phyloP scores from a whole-genome alignment of 2,113 vertebrate genomes.

The Meles meles region DNA sequence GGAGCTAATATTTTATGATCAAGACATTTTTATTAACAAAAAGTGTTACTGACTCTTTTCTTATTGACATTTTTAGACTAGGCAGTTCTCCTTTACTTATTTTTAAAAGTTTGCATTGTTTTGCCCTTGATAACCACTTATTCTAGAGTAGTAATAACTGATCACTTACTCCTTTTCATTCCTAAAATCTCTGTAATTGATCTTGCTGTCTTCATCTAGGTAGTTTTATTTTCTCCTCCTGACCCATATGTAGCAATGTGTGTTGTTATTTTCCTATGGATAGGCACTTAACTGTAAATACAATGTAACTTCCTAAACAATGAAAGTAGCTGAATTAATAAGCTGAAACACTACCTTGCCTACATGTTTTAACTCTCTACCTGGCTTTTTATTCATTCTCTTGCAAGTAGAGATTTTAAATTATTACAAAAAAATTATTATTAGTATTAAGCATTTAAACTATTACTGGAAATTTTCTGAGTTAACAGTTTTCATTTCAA shows the following conservation, averaged over 20 bases:
- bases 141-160: background rate
- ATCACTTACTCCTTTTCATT: background rate
- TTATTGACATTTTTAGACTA: constrained; percentile 18
- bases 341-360: background rate
- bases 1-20: constrained; percentile 57
- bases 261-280: background rate
- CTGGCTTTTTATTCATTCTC: background rate
- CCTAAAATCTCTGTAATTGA: background rate
- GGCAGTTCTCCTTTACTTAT: background rate
- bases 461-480: background rate
- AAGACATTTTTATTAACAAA: constrained; percentile 59
- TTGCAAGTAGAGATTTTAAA: background rate
- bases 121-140: background rate
- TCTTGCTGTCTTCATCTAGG: background rate
- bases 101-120: constrained; percentile 9
- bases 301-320: background rate
- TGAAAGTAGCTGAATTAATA: background rate
- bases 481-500: background rate
- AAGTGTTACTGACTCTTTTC: constrained; percentile 41
- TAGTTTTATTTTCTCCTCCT: background rate
- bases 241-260: background rate
- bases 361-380: background rate
- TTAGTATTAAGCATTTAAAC: background rate
- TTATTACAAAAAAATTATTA: background rate
- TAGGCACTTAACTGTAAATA: background rate